Evolutionary conservation across 2,888 invertebrate genomes (phyloP).

Genomic region (Erebia epiphron): DNA sequence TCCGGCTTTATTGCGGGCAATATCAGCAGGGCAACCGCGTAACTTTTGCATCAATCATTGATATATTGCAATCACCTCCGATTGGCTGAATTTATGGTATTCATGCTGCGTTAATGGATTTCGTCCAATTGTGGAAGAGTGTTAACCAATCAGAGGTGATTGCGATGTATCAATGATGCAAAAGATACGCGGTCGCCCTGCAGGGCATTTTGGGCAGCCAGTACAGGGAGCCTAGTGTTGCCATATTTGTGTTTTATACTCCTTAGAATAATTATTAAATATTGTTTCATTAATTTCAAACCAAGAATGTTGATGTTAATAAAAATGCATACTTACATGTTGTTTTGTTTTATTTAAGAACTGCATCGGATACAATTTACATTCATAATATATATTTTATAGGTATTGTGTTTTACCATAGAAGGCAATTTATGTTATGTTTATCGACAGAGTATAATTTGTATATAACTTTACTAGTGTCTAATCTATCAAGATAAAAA

Average conservation of each 20-base stretch:
- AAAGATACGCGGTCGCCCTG: no score
- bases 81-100: no score
- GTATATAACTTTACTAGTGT: conserved; percentile 23
- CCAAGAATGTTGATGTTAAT: neutral
- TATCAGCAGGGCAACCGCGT: no score
- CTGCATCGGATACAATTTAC: conserved; percentile 35
- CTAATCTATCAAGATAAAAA: conserved; percentile 20
- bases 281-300: no score
- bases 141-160: no score
- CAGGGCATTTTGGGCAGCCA: no score
- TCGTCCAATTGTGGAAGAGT: no score
- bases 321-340: neutral
- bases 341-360: conserved; percentile 30
- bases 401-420: conserved; percentile 15
- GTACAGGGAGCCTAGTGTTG: neutral
- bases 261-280: neutral
- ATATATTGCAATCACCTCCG: no score
- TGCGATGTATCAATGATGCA: no score
- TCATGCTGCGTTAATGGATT: no score
- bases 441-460: conserved; percentile 10
- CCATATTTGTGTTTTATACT: neutral
- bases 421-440: conserved; percentile 21
- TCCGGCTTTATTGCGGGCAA: no score
- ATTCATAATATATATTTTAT: conserved; percentile 13
- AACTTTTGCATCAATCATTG: no score